Base-by-base conservation (phyloP, 2,888 invertebrate species). In the Tetropium fuscum region DNA sequence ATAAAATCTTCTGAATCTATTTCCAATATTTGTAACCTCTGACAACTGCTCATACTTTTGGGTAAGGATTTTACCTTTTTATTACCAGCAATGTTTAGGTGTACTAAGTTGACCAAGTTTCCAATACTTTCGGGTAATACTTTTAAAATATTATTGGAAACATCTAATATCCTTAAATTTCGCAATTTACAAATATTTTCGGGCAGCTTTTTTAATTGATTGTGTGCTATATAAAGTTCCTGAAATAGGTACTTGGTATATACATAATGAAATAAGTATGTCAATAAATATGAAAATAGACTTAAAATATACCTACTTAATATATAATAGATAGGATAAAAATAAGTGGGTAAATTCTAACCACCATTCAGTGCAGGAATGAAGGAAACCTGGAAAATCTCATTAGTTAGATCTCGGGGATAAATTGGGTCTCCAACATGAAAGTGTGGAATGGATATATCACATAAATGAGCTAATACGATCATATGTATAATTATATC, bases 141-240 rank as follows among this genome's bases (percentile, higher is more conserved):
- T 76, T 85, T 87, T 44, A 94, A 81, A 70, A 83, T 84, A 82
- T 94, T 94, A 70, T 86, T 84, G 20, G 92, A 90, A 25, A 90
- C 80, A 84, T 93, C 88, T 59, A 94, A 82, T 66, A 89, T 82
- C 78, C 86, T 84, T 63, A 94, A 83, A 66, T 86, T 85, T 64
- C 82, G 82, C 71, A 94, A 82, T 60, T 83, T 81, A 69, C 88
- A 86, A 74, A 94, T 85, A 64, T 86, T 85, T 58, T 87, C 86
- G 63, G 94, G 93, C 77, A 95, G 82, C 71, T 82, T 82, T 76
- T 87, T 87, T 57, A 94, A 79, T 62, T 84, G 84, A 84, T 94
- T 94, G 74, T 89, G 84, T 76, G 89, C 89, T 64, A 92, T 72
- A 82, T 92, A 87, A 59, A 94, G 82, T 78, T 93, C 91, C 89